phyloP scores from a whole-genome alignment of 2,888 invertebrate species.

The Siphlonurus alternatus region DNA sequence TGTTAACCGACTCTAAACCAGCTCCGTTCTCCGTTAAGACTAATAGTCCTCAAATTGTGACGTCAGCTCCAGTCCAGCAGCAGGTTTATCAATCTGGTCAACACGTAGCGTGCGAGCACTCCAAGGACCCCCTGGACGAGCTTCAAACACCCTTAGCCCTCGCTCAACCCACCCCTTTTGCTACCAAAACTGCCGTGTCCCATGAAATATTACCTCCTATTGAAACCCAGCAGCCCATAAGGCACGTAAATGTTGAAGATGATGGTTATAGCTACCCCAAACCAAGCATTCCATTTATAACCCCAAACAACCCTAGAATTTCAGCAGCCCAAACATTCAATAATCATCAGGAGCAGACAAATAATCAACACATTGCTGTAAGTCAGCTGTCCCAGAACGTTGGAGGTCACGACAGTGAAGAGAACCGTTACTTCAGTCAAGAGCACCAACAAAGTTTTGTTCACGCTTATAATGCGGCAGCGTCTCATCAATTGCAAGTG shows the following conservation, averaged over 20 bases:
- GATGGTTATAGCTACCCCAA: background rate
- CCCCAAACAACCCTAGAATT: too few relatives aligned
- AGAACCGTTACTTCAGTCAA: background rate
- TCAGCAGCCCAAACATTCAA: too few relatives aligned
- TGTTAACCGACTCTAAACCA: background rate
- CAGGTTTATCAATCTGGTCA: too few relatives aligned
- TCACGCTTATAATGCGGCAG: background rate
- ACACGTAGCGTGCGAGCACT: too few relatives aligned
- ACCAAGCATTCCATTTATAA: background rate
- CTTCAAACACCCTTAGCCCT: too few relatives aligned
- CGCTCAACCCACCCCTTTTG: background rate
- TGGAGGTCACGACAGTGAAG: background rate
- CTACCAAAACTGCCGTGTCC: background rate
- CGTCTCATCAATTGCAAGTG: too few relatives aligned
- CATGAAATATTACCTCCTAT: background rate
- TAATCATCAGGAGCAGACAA: background rate
- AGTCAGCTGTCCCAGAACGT: too few relatives aligned
- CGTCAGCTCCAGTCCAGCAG: too few relatives aligned
- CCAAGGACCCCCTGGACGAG: too few relatives aligned
- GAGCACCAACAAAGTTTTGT: background rate
- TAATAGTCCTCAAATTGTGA: too few relatives aligned
- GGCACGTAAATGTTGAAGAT: background rate
- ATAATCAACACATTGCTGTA: background rate
- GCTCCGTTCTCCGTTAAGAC: background rate
- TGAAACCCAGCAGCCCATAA: too few relatives aligned